These are phyloP conservation scores for Samia ricini DNA, from an alignment of 1,140 invertebrate genomes.

Conservation along the genomic window DNA sequence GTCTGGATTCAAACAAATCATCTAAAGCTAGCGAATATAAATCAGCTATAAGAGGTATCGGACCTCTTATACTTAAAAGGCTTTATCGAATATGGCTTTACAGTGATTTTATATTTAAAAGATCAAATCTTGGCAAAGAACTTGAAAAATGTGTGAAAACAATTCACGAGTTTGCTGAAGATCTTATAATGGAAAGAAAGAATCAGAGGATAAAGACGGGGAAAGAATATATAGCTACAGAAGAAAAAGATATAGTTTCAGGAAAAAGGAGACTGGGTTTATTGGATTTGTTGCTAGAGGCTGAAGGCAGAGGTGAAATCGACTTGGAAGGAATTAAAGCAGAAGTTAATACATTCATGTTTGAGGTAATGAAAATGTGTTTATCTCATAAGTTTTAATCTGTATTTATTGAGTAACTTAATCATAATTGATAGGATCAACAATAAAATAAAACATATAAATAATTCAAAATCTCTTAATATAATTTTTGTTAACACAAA, in stretches of 20 bases:
- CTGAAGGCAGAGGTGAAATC: constrained; percentile 74
- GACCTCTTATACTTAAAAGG: too few species aligned
- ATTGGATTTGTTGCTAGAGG: constrained; percentile 78
- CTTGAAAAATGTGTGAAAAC: constrained; percentile 78
- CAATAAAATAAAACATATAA: too few species aligned
- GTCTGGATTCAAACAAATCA: constrained; percentile 81
- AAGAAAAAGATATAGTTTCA: constrained; percentile 78
- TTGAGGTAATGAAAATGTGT: constrained; percentile 91
- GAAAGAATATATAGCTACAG: constrained; percentile 78
- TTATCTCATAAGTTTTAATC: constrained; percentile 91
- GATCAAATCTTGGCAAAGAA: not conserved
- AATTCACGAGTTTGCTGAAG: constrained; percentile 83
- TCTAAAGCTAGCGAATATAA: constrained; percentile 75
- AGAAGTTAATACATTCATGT: constrained; percentile 92
- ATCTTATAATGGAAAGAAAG: constrained; percentile 64
- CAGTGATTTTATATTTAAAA: not conserved
- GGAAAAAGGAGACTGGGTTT: constrained; percentile 45
- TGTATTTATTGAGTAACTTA: not conserved
- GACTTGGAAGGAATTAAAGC: constrained; percentile 85
- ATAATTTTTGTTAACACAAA: too few species aligned
- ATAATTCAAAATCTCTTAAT: too few species aligned
- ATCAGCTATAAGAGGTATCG: constrained; percentile 37
- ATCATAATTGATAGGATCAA: too few species aligned
- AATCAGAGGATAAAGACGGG: constrained; percentile 35
- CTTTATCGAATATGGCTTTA: constrained; percentile 4